phyloP scores from a whole-genome alignment of 2,888 invertebrate species.

The Thelaira solivaga region DNA sequence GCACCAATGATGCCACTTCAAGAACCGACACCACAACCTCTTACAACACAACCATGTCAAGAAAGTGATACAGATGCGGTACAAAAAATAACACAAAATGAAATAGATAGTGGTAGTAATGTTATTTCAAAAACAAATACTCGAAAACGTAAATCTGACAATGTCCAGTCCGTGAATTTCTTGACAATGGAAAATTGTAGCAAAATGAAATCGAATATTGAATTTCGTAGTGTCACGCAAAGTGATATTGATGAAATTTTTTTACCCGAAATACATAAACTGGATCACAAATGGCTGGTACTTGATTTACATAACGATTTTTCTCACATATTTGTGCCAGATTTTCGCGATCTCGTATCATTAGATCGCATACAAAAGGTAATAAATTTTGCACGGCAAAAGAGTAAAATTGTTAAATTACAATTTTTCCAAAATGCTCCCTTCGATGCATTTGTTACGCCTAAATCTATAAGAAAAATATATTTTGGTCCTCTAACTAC shows the following conservation, averaged over 20 bases:
- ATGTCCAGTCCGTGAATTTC: background rate
- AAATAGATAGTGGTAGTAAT: background rate
- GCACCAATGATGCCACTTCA: background rate
- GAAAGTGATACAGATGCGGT: background rate
- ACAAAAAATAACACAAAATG: background rate
- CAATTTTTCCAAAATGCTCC: conserved; percentile 71
- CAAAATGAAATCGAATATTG: conserved; percentile 70
- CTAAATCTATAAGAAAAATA: conserved; percentile 70
- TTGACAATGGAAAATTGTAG: conserved; percentile 52
- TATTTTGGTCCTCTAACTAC: conserved; percentile 74
- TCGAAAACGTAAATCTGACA: conserved; percentile 37
- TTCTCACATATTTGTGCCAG: conserved; percentile 75
- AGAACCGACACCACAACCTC: background rate
- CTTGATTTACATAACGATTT: conserved; percentile 74
- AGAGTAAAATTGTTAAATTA: conserved; percentile 72
- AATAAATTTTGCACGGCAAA: conserved; percentile 68
- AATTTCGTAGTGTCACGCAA: conserved; percentile 69
- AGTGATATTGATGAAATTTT: conserved; percentile 69
- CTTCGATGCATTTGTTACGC: conserved; percentile 74
- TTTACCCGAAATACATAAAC: conserved; percentile 68
- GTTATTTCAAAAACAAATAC: background rate
- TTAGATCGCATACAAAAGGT: conserved; percentile 74
- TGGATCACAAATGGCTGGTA: conserved; percentile 75
- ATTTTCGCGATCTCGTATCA: conserved; percentile 73
- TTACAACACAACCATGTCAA: background rate